Base-by-base conservation (phyloP, 53 echinoderm and acorn worm species). In the Holothuria leucospilota region DNA sequence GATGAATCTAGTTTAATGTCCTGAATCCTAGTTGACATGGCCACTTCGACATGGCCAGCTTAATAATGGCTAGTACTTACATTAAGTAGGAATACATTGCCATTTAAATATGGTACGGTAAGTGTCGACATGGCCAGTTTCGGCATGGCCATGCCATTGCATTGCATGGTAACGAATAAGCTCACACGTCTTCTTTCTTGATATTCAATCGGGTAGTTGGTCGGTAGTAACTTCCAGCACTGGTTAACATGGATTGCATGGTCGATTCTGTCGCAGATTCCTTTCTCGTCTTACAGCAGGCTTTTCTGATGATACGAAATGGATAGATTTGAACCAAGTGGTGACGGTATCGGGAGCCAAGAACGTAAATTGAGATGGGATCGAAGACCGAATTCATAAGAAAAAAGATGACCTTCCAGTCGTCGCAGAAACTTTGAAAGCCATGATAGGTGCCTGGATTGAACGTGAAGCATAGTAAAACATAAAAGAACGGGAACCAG, bases 241-340 rank as follows among this genome's bases (percentile, higher is more conserved):
- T 28, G 49, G 75, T 75, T 13, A 52, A 25, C 75, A 75, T 75
- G 13, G 75, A 75, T 9, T 75, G 49, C 75, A 75, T 75, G 49
- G 51, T 18, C 34, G 75, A 52, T 25, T 75, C 75, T 6, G 20
- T 24, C 1, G 52, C 10, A 21, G 49, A 25, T 8, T 20, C 52
- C 2, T 51, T 51, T 2, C 20, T 10, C 26, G 11, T 21, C 16
- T 11, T 52, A 7, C 51, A 75, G 9, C 49, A 75, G 12, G 52
- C n/a, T 30, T 52, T 42, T 14, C 75, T 51, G 21, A 75, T 21
- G 12, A 24, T 49, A 8, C 51, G 53, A 51, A 42, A 20, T 4
- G 24, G 39, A 75, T n/a, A 75, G 11, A 52, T 52, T 49, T 49
- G 75, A 12, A 26, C 5, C 27, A 75, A n/a, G 52, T 75, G 39